Evolutionary conservation across 2,888 invertebrate species (phyloP).

Genomic region (Drosophila fulvimacula): DNA sequence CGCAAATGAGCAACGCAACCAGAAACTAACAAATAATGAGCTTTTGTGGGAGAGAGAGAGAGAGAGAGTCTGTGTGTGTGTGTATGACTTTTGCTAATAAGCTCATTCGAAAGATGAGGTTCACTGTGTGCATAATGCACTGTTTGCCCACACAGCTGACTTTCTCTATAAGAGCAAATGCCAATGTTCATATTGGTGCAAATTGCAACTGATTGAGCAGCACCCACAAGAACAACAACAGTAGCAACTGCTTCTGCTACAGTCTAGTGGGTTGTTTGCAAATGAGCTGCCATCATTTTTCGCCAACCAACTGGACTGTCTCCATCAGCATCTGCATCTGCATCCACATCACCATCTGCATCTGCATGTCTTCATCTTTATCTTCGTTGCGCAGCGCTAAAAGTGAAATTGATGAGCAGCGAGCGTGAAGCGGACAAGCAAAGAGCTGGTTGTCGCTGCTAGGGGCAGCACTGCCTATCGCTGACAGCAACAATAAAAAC

Average conservation of each 20-base stretch:
- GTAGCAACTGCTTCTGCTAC: slow-evolving; percentile 33
- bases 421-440: slow-evolving; percentile 52
- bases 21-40: slow-evolving; percentile 49
- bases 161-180: slow-evolving; percentile 41
- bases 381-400: slow-evolving; percentile 19
- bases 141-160: slow-evolving; percentile 13
- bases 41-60: slow-evolving; percentile 6
- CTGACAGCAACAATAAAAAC: slow-evolving; percentile 76
- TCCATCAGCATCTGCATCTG: slow-evolving; percentile 6
- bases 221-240: slow-evolving; percentile 30
- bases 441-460: slow-evolving; percentile 34
- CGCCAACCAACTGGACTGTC: slow-evolving; percentile 43
- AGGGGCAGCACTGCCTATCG: slow-evolving; percentile 55
- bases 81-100: slow-evolving; percentile 30
- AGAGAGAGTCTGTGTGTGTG: background rate
- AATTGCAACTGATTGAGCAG: slow-evolving; percentile 72
- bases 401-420: slow-evolving; percentile 67
- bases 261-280: slow-evolving; percentile 72
- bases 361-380: slow-evolving; percentile 9
- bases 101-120: slow-evolving; percentile 49
- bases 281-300: slow-evolving; percentile 75
- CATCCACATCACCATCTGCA: slow-evolving; percentile 11
- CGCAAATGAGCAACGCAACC: slow-evolving; percentile 13
- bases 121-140: slow-evolving; percentile 34
- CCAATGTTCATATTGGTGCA: slow-evolving; percentile 42